Conservation (phyloP, 1,140 invertebrate genomes). For the Plectus sambesii region DNA sequence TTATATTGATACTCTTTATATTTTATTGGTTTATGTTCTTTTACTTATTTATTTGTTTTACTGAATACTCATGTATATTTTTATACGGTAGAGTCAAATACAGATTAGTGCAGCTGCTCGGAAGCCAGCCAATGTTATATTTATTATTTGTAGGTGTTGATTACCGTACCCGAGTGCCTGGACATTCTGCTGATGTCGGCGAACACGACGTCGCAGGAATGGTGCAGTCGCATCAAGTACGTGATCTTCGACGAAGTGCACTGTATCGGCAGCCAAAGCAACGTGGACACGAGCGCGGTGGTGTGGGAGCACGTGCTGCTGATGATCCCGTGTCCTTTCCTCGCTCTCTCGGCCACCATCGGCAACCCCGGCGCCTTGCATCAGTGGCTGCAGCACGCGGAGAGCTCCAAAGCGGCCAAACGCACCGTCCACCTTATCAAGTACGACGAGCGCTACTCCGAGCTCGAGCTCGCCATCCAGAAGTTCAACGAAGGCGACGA, state of each 20-base stretch:
- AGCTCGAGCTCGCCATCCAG: slow-evolving; percentile 37
- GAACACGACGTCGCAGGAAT: slow-evolving; percentile 31
- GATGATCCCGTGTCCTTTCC: slow-evolving; percentile 41
- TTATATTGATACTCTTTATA: no score
- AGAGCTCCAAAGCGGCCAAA: slow-evolving; percentile 24
- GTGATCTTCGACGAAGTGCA: slow-evolving; percentile 45
- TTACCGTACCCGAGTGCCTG: slow-evolving; percentile 42
- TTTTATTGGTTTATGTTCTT: no score
- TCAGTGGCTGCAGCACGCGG: slow-evolving; percentile 32
- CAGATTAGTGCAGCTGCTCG: no score
- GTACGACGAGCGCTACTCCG: slow-evolving; percentile 42
- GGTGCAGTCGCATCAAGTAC: slow-evolving; percentile 40
- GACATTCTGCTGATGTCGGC: slow-evolving; percentile 37
- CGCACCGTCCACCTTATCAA: slow-evolving; percentile 36
- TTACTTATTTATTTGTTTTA: no score
- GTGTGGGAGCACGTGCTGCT: slow-evolving; percentile 46
- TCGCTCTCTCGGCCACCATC: slow-evolving; percentile 42
- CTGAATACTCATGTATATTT: no score
- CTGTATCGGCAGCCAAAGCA: slow-evolving; percentile 32
- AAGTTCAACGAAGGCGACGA: slow-evolving; percentile 18
- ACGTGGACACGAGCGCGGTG: no score
- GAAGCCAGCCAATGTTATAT: no score
- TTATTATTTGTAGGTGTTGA: no score
- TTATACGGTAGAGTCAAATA: no score
- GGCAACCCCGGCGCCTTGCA: slow-evolving; percentile 35